phyloP scores from a whole-genome alignment of 1,140 invertebrate genomes.

The Harlomillsia oculata region DNA sequence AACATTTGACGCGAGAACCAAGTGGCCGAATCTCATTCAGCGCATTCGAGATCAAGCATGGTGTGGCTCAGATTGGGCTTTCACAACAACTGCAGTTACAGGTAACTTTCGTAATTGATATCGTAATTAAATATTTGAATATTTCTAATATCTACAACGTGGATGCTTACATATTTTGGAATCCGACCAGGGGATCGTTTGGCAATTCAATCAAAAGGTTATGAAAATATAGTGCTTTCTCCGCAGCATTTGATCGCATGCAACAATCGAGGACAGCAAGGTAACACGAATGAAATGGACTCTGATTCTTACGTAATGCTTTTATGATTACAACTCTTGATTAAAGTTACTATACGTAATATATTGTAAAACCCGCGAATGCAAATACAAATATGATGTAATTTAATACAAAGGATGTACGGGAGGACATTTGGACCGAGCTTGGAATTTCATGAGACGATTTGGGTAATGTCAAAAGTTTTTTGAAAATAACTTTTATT shows the following conservation, averaged over 20 bases:
- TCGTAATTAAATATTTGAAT: too few relatives aligned
- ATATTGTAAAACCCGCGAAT: not conserved
- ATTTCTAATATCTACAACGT: too few relatives aligned
- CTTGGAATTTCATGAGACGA: slow-evolving; percentile 77
- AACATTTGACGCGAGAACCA: slow-evolving; percentile 61
- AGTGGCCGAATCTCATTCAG: slow-evolving; percentile 63
- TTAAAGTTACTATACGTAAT: too few relatives aligned
- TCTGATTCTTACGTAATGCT: not conserved
- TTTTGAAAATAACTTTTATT: too few relatives aligned
- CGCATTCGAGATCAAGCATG: slow-evolving; percentile 76
- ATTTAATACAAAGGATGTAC: too few relatives aligned
- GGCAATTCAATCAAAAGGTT: slow-evolving; percentile 69
- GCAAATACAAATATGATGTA: not conserved
- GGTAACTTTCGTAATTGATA: slow-evolving; percentile 10
- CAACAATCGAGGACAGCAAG: slow-evolving; percentile 58
- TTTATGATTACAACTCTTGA: too few relatives aligned
- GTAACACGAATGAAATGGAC: not conserved
- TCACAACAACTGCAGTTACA: slow-evolving; percentile 64
- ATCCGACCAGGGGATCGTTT: slow-evolving; percentile 46
- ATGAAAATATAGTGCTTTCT: slow-evolving; percentile 58
- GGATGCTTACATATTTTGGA: too few relatives aligned
- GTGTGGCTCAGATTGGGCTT: slow-evolving; percentile 86
- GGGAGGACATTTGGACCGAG: slow-evolving; percentile 78
- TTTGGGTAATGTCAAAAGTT: slow-evolving; percentile 60
- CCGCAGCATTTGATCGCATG: slow-evolving; percentile 79